phyloP scores from a whole-genome alignment of 2,797 vertebrate species.

The Sphaeramia orbicularis region DNA sequence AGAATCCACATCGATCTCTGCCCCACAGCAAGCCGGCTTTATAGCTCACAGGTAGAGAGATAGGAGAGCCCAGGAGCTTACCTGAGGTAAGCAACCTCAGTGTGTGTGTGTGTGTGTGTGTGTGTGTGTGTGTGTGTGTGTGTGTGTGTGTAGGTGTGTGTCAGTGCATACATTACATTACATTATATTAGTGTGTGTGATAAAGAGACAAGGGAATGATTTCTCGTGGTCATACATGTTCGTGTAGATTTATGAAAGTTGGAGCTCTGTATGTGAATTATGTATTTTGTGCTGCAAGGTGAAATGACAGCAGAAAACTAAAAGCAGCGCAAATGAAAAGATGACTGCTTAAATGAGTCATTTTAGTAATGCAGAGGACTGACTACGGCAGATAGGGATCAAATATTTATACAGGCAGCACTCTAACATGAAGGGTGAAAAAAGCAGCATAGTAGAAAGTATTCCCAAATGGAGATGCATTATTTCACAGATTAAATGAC shows the following conservation, averaged over 20 bases:
- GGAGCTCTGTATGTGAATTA: constrained; percentile 22
- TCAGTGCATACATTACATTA: constrained; percentile 7
- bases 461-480: constrained; percentile 36
- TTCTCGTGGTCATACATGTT: constrained; percentile 1
- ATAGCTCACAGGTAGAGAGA: constrained; percentile 58
- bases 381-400: constrained; percentile 42
- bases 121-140: neutral
- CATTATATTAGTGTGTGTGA: constrained; percentile 10
- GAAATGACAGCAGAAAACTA: constrained; percentile 27
- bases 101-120: neutral
- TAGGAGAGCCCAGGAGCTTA: constrained; percentile 56
- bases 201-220: constrained; percentile 1
- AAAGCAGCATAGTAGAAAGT: constrained; percentile 15
- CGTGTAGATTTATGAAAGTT: constrained; percentile 36
- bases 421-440: constrained; percentile 46
- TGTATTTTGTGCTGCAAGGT: constrained; percentile 26
- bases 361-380: constrained; percentile 34
- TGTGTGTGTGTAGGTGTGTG: neutral
- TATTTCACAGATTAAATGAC: constrained; percentile 20
- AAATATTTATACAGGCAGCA: constrained; percentile 66
- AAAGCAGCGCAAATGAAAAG: constrained; percentile 36
- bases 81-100: constrained; percentile 63
- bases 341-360: constrained; percentile 50
- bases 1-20: constrained; percentile 79
- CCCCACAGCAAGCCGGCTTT: constrained; percentile 67